Percentiles rank a stretch among this genome's conserved stretches.
Conservation (phyloP, 2,888 invertebrate genomes). For the Lithophane semibrunnea region DNA sequence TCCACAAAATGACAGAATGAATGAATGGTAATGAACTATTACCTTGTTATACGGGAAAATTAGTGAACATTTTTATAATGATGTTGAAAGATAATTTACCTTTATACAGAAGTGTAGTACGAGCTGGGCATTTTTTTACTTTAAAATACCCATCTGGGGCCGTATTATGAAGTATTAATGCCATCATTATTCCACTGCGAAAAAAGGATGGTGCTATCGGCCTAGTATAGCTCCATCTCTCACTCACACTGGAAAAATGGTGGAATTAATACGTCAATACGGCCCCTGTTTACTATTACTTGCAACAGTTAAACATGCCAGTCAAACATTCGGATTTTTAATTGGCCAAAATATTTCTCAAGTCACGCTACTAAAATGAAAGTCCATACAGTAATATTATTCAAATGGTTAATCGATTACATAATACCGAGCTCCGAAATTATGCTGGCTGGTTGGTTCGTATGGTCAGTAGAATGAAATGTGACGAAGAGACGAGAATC, state of each 20-base stretch:
- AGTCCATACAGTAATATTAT: conserved; percentile 8
- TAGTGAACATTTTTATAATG: neutral
- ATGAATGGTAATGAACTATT: too few species aligned
- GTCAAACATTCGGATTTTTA: conserved; percentile 26
- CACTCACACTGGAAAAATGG: too few species aligned
- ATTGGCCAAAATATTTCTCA: conserved; percentile 25
- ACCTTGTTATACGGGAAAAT: neutral
- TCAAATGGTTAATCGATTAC: conserved; percentile 31
- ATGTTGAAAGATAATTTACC: neutral
- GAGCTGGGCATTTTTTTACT: neutral
- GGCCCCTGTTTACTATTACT: neutral
- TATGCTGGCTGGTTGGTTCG: neutral
- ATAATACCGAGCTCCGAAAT: conserved; percentile 36
- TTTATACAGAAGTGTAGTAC: neutral
- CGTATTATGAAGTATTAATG: too few species aligned
- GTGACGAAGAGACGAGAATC: conserved; percentile 21
- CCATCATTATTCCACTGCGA: too few species aligned
- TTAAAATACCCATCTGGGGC: too few species aligned
- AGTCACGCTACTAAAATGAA: conserved; percentile 35
- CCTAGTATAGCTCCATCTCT: too few species aligned
- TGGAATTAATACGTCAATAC: too few species aligned
- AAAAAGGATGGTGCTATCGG: too few species aligned
- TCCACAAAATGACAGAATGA: too few species aligned
- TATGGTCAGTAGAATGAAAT: conserved; percentile 19
- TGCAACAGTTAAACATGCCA: neutral